These are phyloP conservation scores for Ascidia mentula DNA, from an alignment of 23 tunicate genomes.

Conservation along the genomic window DNA sequence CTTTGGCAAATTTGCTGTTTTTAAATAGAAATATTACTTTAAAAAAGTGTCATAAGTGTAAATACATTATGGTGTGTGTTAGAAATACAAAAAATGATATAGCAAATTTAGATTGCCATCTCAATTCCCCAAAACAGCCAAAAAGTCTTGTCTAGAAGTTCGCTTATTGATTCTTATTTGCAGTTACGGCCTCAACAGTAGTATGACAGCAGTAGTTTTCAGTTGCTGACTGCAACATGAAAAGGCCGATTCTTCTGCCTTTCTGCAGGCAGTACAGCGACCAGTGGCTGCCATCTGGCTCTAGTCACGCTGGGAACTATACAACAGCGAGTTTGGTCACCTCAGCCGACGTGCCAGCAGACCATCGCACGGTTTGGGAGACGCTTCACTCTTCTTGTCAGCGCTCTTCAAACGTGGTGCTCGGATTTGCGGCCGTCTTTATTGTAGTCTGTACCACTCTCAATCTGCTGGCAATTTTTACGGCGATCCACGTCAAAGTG, in stretches of 20 bases:
- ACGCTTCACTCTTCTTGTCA: conserved; percentile 20
- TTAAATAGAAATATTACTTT: no score
- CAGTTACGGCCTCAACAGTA: no score
- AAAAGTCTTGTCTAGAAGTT: no score
- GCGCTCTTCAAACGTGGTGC: neutral
- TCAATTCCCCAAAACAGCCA: no score
- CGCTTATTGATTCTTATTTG: no score
- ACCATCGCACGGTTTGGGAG: conserved; percentile 14
- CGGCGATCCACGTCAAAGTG: conserved; percentile 6
- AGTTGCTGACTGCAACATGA: neutral
- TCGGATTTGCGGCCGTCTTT: conserved; percentile 12
- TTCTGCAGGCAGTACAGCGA: neutral
- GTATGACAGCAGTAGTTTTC: no score
- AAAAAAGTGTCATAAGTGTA: no score
- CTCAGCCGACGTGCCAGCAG: neutral
- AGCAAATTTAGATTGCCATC: no score
- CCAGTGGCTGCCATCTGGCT: neutral
- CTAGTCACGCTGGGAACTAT: neutral
- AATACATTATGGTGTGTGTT: no score
- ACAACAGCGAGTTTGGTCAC: neutral
- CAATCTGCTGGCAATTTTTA: conserved; percentile 16
- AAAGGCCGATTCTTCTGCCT: neutral
- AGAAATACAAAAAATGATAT: no score
- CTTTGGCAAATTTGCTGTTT: no score
- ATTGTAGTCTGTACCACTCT: conserved; percentile 10